Conservation (phyloP, 2,888 invertebrate species). For the Chrysolina americana region DNA sequence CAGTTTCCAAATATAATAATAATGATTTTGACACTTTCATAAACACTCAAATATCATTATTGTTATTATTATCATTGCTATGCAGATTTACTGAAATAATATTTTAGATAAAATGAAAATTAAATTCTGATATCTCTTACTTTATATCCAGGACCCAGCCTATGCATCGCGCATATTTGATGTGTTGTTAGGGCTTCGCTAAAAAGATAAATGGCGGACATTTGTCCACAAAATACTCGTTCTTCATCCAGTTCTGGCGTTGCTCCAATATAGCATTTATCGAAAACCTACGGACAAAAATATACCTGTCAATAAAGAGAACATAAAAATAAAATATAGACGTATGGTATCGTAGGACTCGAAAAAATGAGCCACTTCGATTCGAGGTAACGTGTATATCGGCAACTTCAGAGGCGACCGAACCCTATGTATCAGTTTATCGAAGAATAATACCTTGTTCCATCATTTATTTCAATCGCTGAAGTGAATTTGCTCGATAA, state of each 20-base stretch:
- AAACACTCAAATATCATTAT: too few species aligned
- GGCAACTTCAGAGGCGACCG: too few species aligned
- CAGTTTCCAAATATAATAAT: too few species aligned
- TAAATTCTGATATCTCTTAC: slow-evolving; percentile 71
- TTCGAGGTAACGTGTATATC: not conserved
- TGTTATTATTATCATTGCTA: too few species aligned
- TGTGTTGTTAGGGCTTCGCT: slow-evolving; percentile 97
- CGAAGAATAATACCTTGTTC: too few species aligned
- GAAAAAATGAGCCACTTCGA: not conserved
- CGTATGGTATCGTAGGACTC: not conserved
- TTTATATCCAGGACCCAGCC: slow-evolving; percentile 98
- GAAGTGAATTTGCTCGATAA: too few species aligned
- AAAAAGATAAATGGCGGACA: slow-evolving; percentile 99
- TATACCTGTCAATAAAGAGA: not conserved
- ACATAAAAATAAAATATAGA: not conserved
- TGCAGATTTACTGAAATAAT: too few species aligned
- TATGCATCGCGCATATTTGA: slow-evolving; percentile 98
- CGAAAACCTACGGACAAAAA: slow-evolving; percentile 85
- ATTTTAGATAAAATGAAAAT: not conserved
- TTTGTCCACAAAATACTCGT: slow-evolving; percentile 98
- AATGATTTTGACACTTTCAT: too few species aligned
- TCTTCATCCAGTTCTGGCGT: slow-evolving; percentile 97
- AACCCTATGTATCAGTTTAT: too few species aligned
- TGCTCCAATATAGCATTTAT: slow-evolving; percentile 99
- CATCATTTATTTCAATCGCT: too few species aligned